Conservation (phyloP, 2,797 vertebrate genomes). For the Micrastur ruficollis region DNA sequence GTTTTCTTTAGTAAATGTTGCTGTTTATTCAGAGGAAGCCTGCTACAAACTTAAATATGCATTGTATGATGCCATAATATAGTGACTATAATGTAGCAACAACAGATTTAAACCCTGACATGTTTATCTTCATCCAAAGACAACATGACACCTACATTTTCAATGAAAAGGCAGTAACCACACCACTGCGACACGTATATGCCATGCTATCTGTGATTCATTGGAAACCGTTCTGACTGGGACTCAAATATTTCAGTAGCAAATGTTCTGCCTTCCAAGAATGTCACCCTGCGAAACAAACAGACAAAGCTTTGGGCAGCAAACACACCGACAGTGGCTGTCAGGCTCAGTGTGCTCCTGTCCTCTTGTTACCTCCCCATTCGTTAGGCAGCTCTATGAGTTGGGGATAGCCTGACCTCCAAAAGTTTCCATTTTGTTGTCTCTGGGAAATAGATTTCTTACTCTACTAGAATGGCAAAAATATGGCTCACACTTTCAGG, state of each 20-base stretch:
- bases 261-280: neutral
- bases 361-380: rapidly evolving
- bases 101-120: neutral
- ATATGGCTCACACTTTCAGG: neutral
- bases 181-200: rapidly evolving
- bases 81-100: neutral
- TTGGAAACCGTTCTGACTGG: neutral
- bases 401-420: neutral
- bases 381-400: neutral
- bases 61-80: neutral
- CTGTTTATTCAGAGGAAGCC: neutral
- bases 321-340: neutral
- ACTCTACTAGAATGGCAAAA: neutral
- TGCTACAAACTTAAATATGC: neutral
- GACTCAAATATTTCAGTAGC: neutral
- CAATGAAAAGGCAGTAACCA: neutral
- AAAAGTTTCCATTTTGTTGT: neutral
- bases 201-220: rapidly evolving
- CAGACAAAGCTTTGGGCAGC: neutral
- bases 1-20: neutral
- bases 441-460: neutral
- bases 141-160: neutral
- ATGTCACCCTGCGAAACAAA: neutral
- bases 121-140: neutral
- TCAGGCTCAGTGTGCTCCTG: neutral